Evolutionary conservation across 2,888 invertebrate species (phyloP), one percentile per base, ranked within the genome.

Genomic region (Diaphora mendica): DNA sequence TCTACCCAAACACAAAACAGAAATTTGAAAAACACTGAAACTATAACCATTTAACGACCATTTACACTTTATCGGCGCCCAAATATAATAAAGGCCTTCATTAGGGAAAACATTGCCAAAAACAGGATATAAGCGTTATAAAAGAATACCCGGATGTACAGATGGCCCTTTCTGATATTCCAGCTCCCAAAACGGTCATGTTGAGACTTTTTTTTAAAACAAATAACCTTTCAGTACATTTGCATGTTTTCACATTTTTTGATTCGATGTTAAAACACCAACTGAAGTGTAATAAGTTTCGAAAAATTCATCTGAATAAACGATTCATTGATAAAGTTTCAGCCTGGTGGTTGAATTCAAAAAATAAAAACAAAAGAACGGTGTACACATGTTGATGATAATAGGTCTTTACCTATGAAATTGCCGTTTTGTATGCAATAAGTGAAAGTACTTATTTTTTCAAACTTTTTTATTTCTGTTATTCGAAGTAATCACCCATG

Each of bases 101-200:
- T 75, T 78, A 77, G 64, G 42, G 62, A 64, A 42, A 55, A 71
- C 76, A 72, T 78, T 70, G 39, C 39, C 51, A n/a, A 30, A 73
- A 78, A 75, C 78, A 66, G 84, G 84, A 82, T 72, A 79, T 73
- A 70, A 55, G 35, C 23, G 44, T 65, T 64, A 78, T 79, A 76
- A 84, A 79, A 73, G 71, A 59, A 72, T 73, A 65, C 48, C n/a
- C 67, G 71, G 33, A 59, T 55, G 33, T 67, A 68, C 64, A 59
- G 76, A 74, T 69, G 68, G 17, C 59, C 74, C 44, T 74, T 69
- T 68, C 70, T 77, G 66, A 79, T 72, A 83, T 82, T 75, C 76
- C 74, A 70, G 70, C 70, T 42, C 59, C 15, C 51, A 15, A 35
- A 2, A 66, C 77, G 79, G 76, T 77, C 68, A 26, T 70, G 4